Conservation (phyloP, 2,113 vertebrate species). For the Gallinago undulata region DNA sequence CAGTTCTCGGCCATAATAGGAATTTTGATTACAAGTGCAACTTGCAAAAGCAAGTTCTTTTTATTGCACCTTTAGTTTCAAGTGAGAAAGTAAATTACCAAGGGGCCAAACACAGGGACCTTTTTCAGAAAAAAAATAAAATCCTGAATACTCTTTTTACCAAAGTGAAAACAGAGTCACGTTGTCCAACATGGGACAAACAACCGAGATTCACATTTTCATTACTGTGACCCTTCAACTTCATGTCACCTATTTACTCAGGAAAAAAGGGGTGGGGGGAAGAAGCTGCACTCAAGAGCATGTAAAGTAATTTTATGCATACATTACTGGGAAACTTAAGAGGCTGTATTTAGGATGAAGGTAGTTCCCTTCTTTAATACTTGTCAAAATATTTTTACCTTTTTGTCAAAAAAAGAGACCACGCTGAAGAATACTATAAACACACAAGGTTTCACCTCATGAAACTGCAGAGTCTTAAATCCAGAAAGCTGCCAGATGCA, state of each 20-base stretch:
- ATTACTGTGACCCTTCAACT: neutral
- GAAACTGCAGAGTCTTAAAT: neutral
- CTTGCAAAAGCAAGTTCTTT: neutral
- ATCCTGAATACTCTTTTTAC: neutral
- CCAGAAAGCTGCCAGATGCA: neutral
- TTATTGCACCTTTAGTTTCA: neutral
- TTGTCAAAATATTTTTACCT: neutral
- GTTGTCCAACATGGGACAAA: neutral
- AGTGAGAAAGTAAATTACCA: neutral
- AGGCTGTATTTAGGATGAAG: neutral
- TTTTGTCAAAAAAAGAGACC: neutral
- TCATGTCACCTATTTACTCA: neutral
- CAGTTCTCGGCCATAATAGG: neutral
- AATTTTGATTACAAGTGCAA: neutral
- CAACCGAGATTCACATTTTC: neutral
- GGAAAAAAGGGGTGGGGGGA: neutral
- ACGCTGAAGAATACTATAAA: neutral
- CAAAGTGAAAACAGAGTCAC: neutral
- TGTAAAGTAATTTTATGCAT: neutral
- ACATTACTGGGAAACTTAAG: neutral
- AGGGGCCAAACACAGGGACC: neutral
- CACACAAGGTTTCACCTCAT: neutral
- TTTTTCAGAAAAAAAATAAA: neutral
- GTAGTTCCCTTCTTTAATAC: neutral
- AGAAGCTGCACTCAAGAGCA: neutral